Conservation (phyloP, 1,140 invertebrate species). For the Hylaeus anthracinus region DNA sequence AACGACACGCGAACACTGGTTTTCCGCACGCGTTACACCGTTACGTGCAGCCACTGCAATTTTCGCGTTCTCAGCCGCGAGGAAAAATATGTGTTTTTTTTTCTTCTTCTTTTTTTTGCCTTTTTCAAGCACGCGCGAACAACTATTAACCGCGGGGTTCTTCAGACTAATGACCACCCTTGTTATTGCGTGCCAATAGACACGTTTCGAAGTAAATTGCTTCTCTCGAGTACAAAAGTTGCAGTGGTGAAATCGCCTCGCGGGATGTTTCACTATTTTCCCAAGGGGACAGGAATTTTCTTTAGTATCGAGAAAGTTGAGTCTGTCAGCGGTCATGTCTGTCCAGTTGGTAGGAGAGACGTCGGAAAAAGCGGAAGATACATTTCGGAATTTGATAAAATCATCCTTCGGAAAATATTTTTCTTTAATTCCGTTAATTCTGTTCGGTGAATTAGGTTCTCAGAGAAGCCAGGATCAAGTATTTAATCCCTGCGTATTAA, state of each 20-base stretch:
- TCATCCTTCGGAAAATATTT: too few relatives aligned
- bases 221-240: conserved; percentile 17
- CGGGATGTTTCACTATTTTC: too few relatives aligned
- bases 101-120: background rate
- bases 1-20: conserved; percentile 33
- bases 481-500: too few relatives aligned
- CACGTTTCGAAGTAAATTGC: background rate
- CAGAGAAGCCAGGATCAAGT: too few relatives aligned
- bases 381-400: too few relatives aligned
- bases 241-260: background rate
- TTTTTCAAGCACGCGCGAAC: background rate
- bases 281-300: too few relatives aligned
- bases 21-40: conserved; percentile 10
- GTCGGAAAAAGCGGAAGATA: too few relatives aligned
- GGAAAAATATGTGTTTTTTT: background rate
- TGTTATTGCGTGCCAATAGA: conserved; percentile 33
- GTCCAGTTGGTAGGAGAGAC: background rate
- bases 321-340: background rate
- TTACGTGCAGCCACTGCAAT: conserved; percentile 12
- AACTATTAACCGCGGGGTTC: background rate
- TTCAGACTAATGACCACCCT: conserved; percentile 43
- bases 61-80: background rate
- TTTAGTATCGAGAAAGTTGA: too few relatives aligned
- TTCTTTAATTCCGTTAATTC: too few relatives aligned
- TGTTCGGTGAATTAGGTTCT: too few relatives aligned